These are phyloP conservation scores for Limnephilus lunatus DNA, from an alignment of 2,888 invertebrate species.

Conservation along the genomic window DNA sequence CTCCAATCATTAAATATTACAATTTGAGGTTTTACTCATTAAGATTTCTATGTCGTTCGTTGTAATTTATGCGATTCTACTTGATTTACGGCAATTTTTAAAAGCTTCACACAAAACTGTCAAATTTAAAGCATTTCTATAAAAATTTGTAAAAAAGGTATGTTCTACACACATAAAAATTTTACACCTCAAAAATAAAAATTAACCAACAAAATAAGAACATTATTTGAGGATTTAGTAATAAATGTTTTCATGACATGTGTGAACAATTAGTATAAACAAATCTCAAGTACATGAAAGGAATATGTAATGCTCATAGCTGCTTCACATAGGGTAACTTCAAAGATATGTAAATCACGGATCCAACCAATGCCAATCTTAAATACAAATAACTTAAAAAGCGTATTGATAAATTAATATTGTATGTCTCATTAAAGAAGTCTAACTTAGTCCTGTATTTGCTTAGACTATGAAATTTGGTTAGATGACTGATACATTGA, in stretches of 20 bases:
- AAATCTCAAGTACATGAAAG: neutral
- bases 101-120: neutral
- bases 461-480: conserved; percentile 5
- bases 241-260: neutral
- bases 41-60: neutral
- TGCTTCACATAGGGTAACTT: neutral
- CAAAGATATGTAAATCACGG: neutral
- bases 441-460: conserved; percentile 7
- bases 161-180: neutral
- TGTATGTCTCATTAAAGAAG: neutral
- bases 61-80: neutral
- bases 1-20: no score
- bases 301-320: neutral
- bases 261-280: neutral
- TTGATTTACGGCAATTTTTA: neutral
- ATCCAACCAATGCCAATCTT: conserved; percentile 1
- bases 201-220: conserved; percentile 6
- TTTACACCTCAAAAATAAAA: neutral
- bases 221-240: conserved; percentile 15
- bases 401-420: neutral
- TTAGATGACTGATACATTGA: conserved; percentile 19
- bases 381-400: conserved; percentile 2
- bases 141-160: neutral
- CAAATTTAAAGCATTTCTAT: neutral
- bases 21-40: no score